Conservation (phyloP, 2,797 vertebrate species). For the Acanthiza pusilla region DNA sequence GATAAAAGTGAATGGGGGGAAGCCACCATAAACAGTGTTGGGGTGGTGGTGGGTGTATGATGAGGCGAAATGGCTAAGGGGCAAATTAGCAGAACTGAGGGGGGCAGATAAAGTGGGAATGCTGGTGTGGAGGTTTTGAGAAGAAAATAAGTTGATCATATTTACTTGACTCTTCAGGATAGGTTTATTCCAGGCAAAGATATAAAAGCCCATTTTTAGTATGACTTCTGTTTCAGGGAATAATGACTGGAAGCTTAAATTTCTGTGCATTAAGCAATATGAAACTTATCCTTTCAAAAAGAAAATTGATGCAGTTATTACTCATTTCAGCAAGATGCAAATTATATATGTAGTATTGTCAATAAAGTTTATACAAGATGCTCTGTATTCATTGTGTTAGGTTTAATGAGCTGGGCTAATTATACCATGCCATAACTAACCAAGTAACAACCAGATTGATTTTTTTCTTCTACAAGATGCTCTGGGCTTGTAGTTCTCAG, state of each 20-base stretch:
- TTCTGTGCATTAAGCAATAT: background rate
- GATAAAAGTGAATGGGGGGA: background rate
- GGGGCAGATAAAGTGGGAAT: background rate
- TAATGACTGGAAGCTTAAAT: background rate
- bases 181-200: background rate
- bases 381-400: background rate
- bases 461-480: background rate
- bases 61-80: background rate
- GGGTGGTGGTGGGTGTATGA: background rate
- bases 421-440: constrained; percentile 32
- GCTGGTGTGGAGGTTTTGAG: background rate
- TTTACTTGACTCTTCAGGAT: background rate
- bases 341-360: background rate
- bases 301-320: background rate
- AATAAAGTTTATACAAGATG: constrained; percentile 25
- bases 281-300: background rate
- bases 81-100: background rate
- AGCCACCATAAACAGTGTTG: background rate
- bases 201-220: background rate
- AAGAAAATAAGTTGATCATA: background rate
- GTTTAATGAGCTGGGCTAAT: constrained; percentile 56
- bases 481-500: constrained; percentile 31
- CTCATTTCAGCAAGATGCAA: constrained; percentile 38
- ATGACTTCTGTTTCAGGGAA: background rate
- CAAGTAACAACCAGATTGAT: constrained; percentile 34